phyloP scores from a whole-genome alignment of 2,797 vertebrate genomes.

The Falco biarmicus region DNA sequence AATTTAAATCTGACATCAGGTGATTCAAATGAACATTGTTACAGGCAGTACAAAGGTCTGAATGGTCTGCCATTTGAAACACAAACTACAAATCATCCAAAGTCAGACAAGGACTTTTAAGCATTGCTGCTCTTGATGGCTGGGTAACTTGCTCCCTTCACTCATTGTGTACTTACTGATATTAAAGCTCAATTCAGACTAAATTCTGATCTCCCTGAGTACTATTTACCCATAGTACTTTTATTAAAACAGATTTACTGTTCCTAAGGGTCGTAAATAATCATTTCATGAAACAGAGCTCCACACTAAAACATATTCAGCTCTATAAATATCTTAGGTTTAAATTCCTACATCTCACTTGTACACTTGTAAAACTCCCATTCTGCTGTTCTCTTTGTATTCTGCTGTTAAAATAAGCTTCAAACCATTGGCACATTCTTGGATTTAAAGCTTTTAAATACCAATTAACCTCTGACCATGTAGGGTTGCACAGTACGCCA shows the following conservation, averaged over 20 bases:
- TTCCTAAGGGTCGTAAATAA: not conserved
- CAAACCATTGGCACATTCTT: not conserved
- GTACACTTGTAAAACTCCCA: not conserved
- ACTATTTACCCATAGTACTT: not conserved
- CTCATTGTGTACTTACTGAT: not conserved
- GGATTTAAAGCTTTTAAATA: conserved; percentile 29
- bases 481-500: not conserved
- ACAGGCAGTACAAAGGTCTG: not conserved
- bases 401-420: not conserved
- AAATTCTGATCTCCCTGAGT: not conserved
- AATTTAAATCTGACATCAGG: not conserved
- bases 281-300: not conserved
- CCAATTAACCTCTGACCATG: not conserved
- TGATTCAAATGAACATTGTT: not conserved
- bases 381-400: not conserved
- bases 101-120: not conserved
- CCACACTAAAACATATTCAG: not conserved
- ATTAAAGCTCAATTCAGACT: not conserved
- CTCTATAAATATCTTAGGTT: not conserved
- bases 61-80: not conserved
- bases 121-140: not conserved
- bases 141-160: not conserved
- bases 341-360: not conserved
- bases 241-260: not conserved
- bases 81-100: not conserved